These are phyloP conservation scores for Papilio polytes DNA, from an alignment of 1,140 invertebrate genomes.

Conservation along the genomic window DNA sequence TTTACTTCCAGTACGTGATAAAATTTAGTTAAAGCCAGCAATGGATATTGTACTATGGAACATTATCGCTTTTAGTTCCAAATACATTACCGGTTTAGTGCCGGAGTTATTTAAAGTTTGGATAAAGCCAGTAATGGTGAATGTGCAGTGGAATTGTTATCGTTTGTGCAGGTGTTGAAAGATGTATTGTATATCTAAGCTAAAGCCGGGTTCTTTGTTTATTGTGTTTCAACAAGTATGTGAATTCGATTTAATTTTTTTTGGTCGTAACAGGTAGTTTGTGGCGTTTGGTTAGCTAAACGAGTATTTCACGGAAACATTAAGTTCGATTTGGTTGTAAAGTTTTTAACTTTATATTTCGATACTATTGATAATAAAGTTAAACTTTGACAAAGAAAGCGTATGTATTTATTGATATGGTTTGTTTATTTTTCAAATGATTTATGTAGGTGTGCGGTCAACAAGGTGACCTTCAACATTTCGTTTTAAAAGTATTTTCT, in stretches of 20 bases:
- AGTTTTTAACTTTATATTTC: not conserved
- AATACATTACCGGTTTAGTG: not conserved
- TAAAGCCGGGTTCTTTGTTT: conserved; percentile 13
- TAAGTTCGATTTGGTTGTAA: not conserved
- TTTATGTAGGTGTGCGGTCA: not conserved
- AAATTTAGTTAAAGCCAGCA: not conserved
- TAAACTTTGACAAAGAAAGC: not conserved
- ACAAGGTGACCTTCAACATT: not conserved
- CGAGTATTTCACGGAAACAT: conserved; percentile 3
- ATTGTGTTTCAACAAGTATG: conserved; percentile 25
- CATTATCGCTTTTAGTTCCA: conserved; percentile 8
- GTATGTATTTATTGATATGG: not conserved
- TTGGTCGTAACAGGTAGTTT: conserved; percentile 11
- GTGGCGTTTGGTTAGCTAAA: not conserved
- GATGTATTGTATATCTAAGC: conserved; percentile 5
- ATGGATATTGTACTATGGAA: conserved; percentile 7
- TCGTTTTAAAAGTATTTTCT: not conserved
- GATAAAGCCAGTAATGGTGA: not conserved
- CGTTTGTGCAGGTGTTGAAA: conserved; percentile 3
- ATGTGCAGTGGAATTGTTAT: not conserved
- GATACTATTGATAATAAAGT: not conserved
- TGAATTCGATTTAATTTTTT: conserved; percentile 14
- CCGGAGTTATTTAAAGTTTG: not conserved
- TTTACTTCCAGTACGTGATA: not conserved
- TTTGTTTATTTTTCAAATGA: not conserved